Base-by-base conservation (phyloP, 2,113 vertebrate species). In the Orthonyx spaldingii region DNA sequence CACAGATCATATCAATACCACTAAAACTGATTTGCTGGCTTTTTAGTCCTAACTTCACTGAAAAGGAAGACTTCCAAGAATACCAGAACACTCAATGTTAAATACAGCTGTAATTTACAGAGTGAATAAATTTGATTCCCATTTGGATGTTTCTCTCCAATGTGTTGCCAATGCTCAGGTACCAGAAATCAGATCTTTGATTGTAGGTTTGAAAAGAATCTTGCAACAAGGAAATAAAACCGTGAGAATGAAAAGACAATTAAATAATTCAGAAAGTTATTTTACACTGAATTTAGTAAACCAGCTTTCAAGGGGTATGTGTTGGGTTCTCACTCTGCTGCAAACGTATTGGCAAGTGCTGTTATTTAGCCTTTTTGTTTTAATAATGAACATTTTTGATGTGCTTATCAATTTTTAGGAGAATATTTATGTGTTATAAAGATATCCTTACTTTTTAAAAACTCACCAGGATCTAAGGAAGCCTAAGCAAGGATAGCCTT, bases 21-120 rank as follows among this genome's bases (percentile, higher is more conserved):
- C 41, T 88, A 47, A 46, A 85, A 77, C 24, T 28, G 59, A 74
- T 77, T 80, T 89, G 55, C 35, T 88, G 79, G 21, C 16, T 66
- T 84, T 64, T 61, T 60, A 84, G 42, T 59, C 35, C 50, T 46
- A 84, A 50, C 33, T 69, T 85, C 77, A 68, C 33, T 44, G 46
- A 50, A 82, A 85, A 84, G 26, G 37, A 94, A 70, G 52, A 81
- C 59, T 91, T 85, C 71, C 59, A 93, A 85, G 61, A 93, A 95
- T 55, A 74, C 5, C 42, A 74, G 55, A 87, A 85, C 23, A 42
- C 41, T 37, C 37, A 11, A 21, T 33, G 35, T 72, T 84, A 94
- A 91, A 91, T 50, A 83, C 27, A 85, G 78, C 37, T 77, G 63
- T 69, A 83, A 88, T 74, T 65, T 85, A 72, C 27, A 59, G 47